Evolutionary conservation across 2,888 invertebrate species (phyloP).

Genomic region (Ochropleura plecta): DNA sequence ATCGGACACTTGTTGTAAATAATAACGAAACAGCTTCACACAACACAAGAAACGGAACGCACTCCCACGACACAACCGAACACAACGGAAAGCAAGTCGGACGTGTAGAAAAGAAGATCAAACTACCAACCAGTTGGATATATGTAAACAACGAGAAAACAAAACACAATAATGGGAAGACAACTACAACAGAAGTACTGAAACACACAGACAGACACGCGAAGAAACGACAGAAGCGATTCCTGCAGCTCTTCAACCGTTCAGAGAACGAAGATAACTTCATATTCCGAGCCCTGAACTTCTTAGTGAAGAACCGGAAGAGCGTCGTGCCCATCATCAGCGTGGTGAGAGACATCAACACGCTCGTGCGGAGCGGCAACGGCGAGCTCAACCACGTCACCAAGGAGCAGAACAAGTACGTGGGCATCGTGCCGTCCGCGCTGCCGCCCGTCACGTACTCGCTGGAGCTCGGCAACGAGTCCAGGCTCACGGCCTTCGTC

Average conservation of each 20-base stretch:
- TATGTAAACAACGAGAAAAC: neutral
- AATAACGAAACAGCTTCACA: neutral
- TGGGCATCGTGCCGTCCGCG: constrained; percentile 73
- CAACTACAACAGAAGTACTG: constrained; percentile 9
- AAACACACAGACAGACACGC: constrained; percentile 34
- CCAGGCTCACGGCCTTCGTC: constrained; percentile 72
- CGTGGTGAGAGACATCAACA: constrained; percentile 81
- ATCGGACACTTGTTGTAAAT: neutral
- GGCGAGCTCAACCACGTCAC: constrained; percentile 78
- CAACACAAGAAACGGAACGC: neutral
- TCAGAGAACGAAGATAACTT: constrained; percentile 73
- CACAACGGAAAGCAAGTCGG: neutral
- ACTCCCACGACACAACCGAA: neutral
- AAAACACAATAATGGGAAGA: constrained; percentile 1
- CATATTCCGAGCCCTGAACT: constrained; percentile 76
- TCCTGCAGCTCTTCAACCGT: constrained; percentile 73
- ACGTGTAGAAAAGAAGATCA: neutral
- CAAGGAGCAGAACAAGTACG: constrained; percentile 79
- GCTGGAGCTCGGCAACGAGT: constrained; percentile 77
- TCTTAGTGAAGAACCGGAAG: constrained; percentile 75
- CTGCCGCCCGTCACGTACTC: constrained; percentile 71
- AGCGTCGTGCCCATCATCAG: constrained; percentile 78
- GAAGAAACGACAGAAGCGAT: constrained; percentile 76
- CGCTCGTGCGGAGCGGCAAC: constrained; percentile 78
- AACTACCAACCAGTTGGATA: neutral